Base-by-base conservation (phyloP, 2,888 invertebrate species). In the Priocnemis perturbator region DNA sequence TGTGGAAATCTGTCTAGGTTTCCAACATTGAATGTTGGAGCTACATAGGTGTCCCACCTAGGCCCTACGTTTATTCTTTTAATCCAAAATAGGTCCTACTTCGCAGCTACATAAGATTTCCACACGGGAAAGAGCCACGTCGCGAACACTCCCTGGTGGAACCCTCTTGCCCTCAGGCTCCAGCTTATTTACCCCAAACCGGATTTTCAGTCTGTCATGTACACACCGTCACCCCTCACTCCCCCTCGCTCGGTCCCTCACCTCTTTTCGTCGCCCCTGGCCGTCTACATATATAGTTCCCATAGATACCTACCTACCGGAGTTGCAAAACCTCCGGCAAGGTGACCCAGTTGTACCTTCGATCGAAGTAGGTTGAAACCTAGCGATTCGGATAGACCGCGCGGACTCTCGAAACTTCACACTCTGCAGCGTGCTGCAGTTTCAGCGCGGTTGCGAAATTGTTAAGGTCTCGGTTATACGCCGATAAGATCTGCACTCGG, bases 301-400 rank as follows among this genome's bases (percentile, higher is more conserved):
- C 75, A 74, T 74, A 76, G 71, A 73, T 71, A 73, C 62, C 66
- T 48, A 60, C 57, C 61, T 67, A 69, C 60, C 70, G 68, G 60
- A 66, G 76, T 84, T 85, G 82, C 82, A 79, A 83, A 85, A 83
- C 67, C 83, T 81, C 79, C 74, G 82, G 77, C 84, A 84, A 87
- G 85, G 85, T 86, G 83, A 86, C 84, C 87, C 77, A 86, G 82
- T 85, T 87, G 67, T 66, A 73, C 64, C 67, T 72, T 73, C 66
- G 68, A 57, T 71, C 64, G 69, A 79, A 79, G 76, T 83, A 77
- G 78, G 73, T 76, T 74, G 78, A 64, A 70, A 64, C 69, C 58
- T 62, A 56, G 45, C 60, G 37, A n/a, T 48, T 30, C 11, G 17
- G 23, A 26, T 47, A 15, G 19, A 61, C 30, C 7, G 37, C 37